Conservation (phyloP, 1,140 invertebrate genomes). For the Helicoverpa zea region DNA sequence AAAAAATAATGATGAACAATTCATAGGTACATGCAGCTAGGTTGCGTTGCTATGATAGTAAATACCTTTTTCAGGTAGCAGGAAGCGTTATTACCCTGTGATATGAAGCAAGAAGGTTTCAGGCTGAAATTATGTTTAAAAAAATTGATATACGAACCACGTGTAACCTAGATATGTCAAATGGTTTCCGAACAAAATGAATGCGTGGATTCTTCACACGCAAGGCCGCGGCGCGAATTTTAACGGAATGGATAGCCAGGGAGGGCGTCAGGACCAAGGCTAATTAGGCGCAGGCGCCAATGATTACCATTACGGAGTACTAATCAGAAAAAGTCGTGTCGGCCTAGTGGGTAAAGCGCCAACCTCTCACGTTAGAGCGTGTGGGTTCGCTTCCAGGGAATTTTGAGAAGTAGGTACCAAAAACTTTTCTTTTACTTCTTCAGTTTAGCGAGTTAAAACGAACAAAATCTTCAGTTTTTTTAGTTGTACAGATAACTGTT, state of each 20-base stretch:
- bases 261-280: background rate
- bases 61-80: background rate
- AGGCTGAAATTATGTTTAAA: slow-evolving; percentile 16
- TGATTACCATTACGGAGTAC: background rate
- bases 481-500: too few relatives aligned
- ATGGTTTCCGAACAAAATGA: slow-evolving; percentile 68
- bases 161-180: slow-evolving; percentile 67
- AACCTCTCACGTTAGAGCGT: too few relatives aligned
- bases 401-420: too few relatives aligned
- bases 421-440: too few relatives aligned
- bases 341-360: too few relatives aligned
- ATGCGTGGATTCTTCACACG: slow-evolving; percentile 74
- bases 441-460: too few relatives aligned
- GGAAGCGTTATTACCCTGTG: background rate
- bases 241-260: slow-evolving; percentile 47
- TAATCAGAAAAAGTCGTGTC: background rate
- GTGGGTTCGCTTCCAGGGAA: too few relatives aligned
- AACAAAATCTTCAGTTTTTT: too few relatives aligned
- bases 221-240: slow-evolving; percentile 63
- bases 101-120: slow-evolving; percentile 4
- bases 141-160: slow-evolving; percentile 56
- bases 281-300: slow-evolving; percentile 13
- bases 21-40: background rate
- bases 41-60: too few relatives aligned
- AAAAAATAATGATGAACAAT: too few relatives aligned